phyloP scores from a whole-genome alignment of 2,113 vertebrate species.

The Nothoprocta pentlandii region DNA sequence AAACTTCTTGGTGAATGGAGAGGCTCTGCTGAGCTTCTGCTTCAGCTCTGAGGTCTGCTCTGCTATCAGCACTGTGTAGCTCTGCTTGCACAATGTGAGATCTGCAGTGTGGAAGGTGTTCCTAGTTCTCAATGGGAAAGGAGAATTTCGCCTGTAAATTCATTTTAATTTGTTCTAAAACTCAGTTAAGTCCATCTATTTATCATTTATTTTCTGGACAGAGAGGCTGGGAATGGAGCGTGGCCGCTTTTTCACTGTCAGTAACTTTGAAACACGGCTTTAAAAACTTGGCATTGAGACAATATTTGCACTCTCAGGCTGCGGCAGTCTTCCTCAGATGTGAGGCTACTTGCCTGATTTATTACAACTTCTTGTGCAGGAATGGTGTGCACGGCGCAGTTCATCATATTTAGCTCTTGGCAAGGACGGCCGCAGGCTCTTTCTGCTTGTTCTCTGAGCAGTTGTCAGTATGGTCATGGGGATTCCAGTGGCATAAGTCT shows the following conservation, averaged over 20 bases:
- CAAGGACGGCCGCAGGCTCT: not conserved
- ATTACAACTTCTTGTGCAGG: constrained; percentile 23
- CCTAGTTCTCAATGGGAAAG: not conserved
- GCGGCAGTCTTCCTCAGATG: constrained; percentile 31
- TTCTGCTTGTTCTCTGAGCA: not conserved
- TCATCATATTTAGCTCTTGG: constrained; percentile 34
- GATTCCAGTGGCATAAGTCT: not conserved
- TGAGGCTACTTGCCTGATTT: constrained; percentile 33
- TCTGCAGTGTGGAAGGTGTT: not conserved
- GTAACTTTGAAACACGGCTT: constrained; percentile 49
- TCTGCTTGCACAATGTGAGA: not conserved
- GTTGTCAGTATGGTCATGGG: not conserved
- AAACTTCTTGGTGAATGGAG: not conserved
- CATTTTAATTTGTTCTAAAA: not conserved
- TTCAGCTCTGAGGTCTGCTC: not conserved
- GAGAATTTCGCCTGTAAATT: not conserved
- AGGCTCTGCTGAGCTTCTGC: not conserved
- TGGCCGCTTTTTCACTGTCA: not conserved
- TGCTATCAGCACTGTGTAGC: not conserved
- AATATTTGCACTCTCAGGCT: not conserved
- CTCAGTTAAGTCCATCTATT: not conserved
- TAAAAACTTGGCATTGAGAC: constrained; percentile 23
- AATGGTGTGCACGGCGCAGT: not conserved
- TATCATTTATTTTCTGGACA: not conserved
- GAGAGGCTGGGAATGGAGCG: not conserved